Base-by-base conservation (phyloP, 2,113 vertebrate genomes). In the Gasterosteus aculeatus region DNA sequence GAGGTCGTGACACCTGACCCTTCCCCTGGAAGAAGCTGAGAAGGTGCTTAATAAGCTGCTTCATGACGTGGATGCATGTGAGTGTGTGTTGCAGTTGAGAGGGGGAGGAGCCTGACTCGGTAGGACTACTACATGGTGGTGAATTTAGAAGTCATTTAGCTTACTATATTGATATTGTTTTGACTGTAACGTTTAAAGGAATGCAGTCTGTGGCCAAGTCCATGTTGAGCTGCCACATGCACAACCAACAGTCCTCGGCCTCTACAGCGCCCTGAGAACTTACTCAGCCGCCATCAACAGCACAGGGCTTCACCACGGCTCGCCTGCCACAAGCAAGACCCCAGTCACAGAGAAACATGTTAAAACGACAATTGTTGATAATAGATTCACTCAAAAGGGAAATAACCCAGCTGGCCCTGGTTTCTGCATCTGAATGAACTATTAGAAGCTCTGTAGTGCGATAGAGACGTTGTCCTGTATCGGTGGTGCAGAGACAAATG, bases 31-130 rank as follows among this genome's bases (percentile, higher is more conserved):
- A n/a, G n/a, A n/a, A 89, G 89, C 90, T 79, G 78, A 0, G 8
- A 75, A 80, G 81, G 88, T 85, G 87, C 75, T 90, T 89, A 89
- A 90, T 90, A 93, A 89, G 90, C 82, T 84, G 66, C 89, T 88
- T 91, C 93, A 81, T 92, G 15, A 15, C 54, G 22, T 46, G 31
- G 44, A 18, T 59, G 12, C 44, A 51, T 49, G 16, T 44, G 7
- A 2, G 16, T 7, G 18, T 26, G 8, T 39, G 26, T 16, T 69
- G 39, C 31, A n/a, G 53, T 12, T 46, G 41, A 59, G 19, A 16
- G 41, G 51, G 49, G n/a, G 19, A n/a, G 35, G 22, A 38, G 18
- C 7, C 64, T 74, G 1, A 31, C 47, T 5, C n/a, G 16, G 11
- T 33, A 53, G n/a, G 14, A 70, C 47, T 7, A 19, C 26, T 19